Evolutionary conservation across 53 echinoderm and acorn worm species (phyloP).

Genomic region (Temnopleurus reevesii): DNA sequence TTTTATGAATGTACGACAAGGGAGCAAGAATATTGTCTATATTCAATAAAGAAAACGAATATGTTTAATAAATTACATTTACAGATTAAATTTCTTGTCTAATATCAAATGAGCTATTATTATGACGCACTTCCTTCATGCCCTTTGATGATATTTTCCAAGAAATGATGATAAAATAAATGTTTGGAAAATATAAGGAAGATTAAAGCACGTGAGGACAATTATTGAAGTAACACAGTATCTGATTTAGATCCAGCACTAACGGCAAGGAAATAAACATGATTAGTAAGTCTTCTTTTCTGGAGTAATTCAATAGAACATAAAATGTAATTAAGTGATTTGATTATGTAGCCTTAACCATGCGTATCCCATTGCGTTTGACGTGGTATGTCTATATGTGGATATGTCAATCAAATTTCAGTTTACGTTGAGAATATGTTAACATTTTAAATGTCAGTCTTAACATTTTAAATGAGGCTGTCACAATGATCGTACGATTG

Average conservation of each 20-base stretch:
- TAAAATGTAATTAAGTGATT: conserved; percentile 19
- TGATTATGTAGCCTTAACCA: neutral
- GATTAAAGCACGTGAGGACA: neutral
- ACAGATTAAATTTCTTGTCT: neutral
- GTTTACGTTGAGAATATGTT: neutral
- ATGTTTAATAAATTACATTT: too few relatives aligned
- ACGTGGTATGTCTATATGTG: neutral
- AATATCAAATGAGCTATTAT: neutral
- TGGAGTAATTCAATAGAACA: conserved; percentile 27
- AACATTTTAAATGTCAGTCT: too few relatives aligned
- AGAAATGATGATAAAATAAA: too few relatives aligned
- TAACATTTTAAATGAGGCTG: too few relatives aligned
- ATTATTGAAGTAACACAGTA: neutral
- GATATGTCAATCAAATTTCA: neutral
- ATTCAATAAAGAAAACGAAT: too few relatives aligned
- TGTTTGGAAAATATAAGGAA: neutral
- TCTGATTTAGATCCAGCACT: neutral
- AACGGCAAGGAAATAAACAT: conserved; percentile 22
- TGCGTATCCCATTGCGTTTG: neutral
- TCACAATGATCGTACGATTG: too few relatives aligned
- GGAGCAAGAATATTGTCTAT: too few relatives aligned
- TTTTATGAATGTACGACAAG: too few relatives aligned
- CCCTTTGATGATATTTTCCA: too few relatives aligned
- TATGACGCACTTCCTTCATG: neutral
- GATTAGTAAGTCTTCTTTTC: neutral